Conservation (phyloP, 2,113 vertebrate species). For the Hippocampus barbouri region DNA sequence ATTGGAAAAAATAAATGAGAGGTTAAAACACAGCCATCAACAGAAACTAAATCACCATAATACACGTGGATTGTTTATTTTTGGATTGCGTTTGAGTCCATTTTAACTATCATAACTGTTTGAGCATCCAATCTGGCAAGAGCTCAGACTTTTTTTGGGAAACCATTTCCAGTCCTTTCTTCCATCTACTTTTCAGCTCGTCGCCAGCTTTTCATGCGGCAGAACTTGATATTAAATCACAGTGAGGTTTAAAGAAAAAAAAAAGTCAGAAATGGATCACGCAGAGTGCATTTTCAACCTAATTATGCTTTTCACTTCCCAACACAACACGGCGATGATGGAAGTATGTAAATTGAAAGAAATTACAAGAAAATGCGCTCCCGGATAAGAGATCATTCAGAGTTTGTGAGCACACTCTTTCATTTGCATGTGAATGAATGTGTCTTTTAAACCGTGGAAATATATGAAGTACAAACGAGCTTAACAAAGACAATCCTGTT, state of each 20-base stretch:
- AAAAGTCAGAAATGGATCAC: background rate
- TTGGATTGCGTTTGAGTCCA: background rate
- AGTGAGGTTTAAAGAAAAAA: background rate
- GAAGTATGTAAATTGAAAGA: background rate
- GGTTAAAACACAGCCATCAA: background rate
- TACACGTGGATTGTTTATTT: background rate
- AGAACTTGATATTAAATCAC: constrained; percentile 10
- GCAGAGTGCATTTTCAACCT: background rate
- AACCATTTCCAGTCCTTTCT: background rate
- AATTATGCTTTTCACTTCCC: background rate
- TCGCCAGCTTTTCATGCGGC: background rate
- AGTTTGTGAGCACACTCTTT: background rate
- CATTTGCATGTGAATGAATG: background rate
- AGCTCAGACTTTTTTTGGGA: background rate
- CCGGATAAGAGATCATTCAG: background rate
- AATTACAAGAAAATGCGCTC: background rate
- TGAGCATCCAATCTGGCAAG: background rate
- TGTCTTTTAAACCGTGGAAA: background rate
- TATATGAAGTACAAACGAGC: background rate
- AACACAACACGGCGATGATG: background rate
- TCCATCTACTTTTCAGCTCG: background rate
- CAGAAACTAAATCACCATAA: background rate
- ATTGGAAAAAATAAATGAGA: too few species aligned
- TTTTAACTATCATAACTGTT: background rate
- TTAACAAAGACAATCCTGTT: background rate